Evolutionary conservation across 2,888 invertebrate genomes (phyloP).

Genomic region (Prenolepis imparis): DNA sequence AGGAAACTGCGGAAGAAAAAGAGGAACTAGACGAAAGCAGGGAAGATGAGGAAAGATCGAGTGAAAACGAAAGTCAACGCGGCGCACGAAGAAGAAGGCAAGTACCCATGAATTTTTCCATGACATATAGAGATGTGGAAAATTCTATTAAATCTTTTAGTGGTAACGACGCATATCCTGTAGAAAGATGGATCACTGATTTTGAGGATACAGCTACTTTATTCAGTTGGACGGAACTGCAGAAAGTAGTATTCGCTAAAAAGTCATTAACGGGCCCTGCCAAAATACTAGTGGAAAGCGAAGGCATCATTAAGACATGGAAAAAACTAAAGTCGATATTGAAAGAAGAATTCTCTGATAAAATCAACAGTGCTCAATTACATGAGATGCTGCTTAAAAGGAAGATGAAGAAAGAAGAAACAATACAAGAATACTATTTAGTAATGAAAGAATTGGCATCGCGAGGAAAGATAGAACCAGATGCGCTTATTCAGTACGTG

Average conservation of each 20-base stretch:
- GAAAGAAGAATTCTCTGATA: constrained; percentile 24
- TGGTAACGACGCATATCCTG: constrained; percentile 21
- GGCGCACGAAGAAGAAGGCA: background rate
- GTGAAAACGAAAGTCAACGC: constrained; percentile 12
- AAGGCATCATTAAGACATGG: constrained; percentile 46
- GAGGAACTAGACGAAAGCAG: background rate
- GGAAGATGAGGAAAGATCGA: constrained; percentile 12
- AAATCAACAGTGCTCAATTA: constrained; percentile 31
- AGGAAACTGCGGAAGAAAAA: no score
- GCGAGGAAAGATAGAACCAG: constrained; percentile 47
- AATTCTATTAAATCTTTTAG: constrained; percentile 4
- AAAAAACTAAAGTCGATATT: constrained; percentile 29
- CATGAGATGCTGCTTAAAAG: constrained; percentile 41
- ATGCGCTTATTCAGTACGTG: constrained; percentile 57
- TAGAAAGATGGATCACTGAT: constrained; percentile 42
- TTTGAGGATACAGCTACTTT: constrained; percentile 33
- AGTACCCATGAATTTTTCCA: background rate
- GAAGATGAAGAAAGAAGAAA: constrained; percentile 39
- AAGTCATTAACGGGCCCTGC: constrained; percentile 38
- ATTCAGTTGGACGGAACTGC: constrained; percentile 26
- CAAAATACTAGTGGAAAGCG: constrained; percentile 24
- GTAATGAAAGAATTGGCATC: constrained; percentile 26
- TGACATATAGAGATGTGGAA: constrained; percentile 4
- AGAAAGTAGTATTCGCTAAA: constrained; percentile 49
- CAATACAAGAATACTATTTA: constrained; percentile 48